Evolutionary conservation across 2,888 invertebrate species (phyloP).

Genomic region (Apamea sordens): DNA sequence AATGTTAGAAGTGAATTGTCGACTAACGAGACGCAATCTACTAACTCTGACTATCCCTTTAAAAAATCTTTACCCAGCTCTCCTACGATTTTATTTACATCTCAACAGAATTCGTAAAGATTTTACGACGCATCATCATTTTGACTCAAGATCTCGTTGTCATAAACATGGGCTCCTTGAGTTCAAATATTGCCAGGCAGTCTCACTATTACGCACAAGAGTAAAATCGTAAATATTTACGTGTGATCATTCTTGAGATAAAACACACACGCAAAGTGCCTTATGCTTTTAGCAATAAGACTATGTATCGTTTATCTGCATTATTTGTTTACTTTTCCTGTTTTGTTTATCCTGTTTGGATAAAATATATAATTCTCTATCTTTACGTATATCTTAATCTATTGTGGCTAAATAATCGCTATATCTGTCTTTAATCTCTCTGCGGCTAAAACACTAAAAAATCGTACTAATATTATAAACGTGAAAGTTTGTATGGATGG

Average conservation of each 20-base stretch:
- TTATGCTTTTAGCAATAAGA: constrained; percentile 4
- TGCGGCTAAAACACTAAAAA: too few species aligned
- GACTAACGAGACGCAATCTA: not conserved
- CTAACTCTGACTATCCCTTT: not conserved
- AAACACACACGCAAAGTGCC: constrained; percentile 8
- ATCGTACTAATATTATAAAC: too few species aligned
- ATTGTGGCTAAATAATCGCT: too few species aligned
- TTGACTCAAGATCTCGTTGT: not conserved
- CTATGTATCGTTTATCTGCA: not conserved
- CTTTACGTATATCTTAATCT: not conserved
- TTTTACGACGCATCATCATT: constrained; percentile 21
- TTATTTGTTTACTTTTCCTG: constrained; percentile 21
- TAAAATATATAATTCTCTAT: not conserved
- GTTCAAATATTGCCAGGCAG: not conserved
- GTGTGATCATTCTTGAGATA: constrained; percentile 19
- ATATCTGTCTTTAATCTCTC: too few species aligned
- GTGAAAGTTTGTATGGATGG: too few species aligned
- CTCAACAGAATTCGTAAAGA: not conserved
- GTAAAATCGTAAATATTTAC: constrained; percentile 33
- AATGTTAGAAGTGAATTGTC: not conserved
- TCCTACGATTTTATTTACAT: not conserved
- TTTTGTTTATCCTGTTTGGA: not conserved
- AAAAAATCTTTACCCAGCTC: not conserved
- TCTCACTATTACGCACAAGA: constrained; percentile 1
- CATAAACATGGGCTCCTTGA: constrained; percentile 1